Conservation (phyloP, 2,888 invertebrate species). For the Vesta saturnalis region DNA sequence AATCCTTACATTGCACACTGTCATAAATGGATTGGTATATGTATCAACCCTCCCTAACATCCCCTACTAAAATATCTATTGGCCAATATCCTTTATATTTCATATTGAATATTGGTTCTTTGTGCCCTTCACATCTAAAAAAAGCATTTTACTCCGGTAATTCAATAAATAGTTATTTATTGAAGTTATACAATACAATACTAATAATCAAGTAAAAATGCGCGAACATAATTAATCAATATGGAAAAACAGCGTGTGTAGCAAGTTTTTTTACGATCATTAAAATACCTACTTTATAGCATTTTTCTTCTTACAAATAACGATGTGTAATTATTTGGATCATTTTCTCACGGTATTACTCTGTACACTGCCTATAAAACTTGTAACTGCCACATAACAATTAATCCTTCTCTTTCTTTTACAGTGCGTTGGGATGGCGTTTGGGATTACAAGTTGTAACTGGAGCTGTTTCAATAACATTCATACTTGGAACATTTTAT, state of each 20-base stretch:
- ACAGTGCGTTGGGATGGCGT: conserved; percentile 82
- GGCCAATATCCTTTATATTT: too few relatives aligned
- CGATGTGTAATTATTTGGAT: conserved; percentile 10
- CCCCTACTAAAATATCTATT: too few relatives aligned
- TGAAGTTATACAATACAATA: too few relatives aligned
- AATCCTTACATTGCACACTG: too few relatives aligned
- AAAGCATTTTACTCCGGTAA: too few relatives aligned
- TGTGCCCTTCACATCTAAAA: too few relatives aligned
- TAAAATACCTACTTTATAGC: not conserved
- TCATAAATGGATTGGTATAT: too few relatives aligned
- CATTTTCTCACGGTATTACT: conserved; percentile 21
- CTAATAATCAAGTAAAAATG: not conserved
- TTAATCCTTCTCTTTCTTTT: conserved; percentile 46
- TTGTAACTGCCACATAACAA: conserved; percentile 12
- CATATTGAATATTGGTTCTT: too few relatives aligned
- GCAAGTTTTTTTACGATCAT: not conserved
- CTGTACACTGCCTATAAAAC: conserved; percentile 4
- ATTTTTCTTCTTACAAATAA: not conserved
- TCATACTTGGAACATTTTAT: conserved; percentile 87
- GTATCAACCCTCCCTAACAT: too few relatives aligned
- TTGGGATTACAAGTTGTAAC: conserved; percentile 86
- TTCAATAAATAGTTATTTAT: too few relatives aligned
- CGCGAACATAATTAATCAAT: not conserved
- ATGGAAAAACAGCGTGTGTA: not conserved
- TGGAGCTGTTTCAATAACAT: conserved; percentile 83